phyloP scores from a whole-genome alignment of 2,113 vertebrate genomes.

The Hystrix cristata region DNA sequence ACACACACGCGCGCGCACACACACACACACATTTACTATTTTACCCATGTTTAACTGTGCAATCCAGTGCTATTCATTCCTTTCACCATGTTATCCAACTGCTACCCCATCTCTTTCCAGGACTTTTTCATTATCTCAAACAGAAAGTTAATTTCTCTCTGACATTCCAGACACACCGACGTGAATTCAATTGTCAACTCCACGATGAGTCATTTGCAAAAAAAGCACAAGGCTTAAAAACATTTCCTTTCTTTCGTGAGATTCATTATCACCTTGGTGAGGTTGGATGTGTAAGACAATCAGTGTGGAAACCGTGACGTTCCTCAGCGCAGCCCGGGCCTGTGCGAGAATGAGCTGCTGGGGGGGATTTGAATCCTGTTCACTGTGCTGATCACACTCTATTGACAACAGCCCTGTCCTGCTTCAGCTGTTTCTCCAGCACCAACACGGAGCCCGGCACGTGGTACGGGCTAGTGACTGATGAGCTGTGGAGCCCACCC shows the following conservation, averaged over 20 bases:
- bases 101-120: background rate
- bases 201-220: slow-evolving; percentile 46
- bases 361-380: background rate
- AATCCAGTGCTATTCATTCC: background rate
- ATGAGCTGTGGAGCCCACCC: no score
- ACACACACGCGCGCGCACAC: no score
- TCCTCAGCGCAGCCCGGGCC: background rate
- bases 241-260: background rate
- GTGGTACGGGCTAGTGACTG: no score
- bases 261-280: background rate
- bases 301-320: background rate
- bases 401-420: background rate
- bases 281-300: background rate
- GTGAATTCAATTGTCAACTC: background rate
- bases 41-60: background rate
- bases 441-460: rapidly evolving
- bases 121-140: background rate
- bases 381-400: background rate
- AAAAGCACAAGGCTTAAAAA: slow-evolving; percentile 1
- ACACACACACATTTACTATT: background rate
- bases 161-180: background rate
- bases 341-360: background rate
- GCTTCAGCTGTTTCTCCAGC: background rate
- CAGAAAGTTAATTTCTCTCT: slow-evolving; percentile 24
- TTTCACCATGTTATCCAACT: background rate